Conservation (phyloP, 2,113 vertebrate genomes). For the Salminus brasiliensis region DNA sequence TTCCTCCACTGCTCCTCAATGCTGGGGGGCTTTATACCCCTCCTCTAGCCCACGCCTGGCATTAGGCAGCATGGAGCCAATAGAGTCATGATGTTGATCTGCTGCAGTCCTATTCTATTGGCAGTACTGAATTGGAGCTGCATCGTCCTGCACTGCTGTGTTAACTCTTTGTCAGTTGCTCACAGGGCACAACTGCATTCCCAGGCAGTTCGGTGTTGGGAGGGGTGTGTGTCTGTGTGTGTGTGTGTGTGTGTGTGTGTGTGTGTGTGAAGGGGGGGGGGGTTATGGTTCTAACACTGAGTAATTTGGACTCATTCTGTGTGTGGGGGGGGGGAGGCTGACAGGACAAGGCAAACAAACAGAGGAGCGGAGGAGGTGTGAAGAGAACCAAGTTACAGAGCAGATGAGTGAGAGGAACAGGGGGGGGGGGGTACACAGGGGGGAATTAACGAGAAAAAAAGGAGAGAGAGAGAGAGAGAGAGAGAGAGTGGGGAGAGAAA, state of each 20-base stretch:
- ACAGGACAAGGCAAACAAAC: conserved; percentile 83
- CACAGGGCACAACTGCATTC: neutral
- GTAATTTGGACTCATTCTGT: conserved; percentile 67
- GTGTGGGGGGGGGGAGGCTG: conserved; percentile 59
- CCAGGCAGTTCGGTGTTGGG: neutral
- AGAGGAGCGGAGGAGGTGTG: conserved; percentile 69
- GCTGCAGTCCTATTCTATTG: too few species aligned
- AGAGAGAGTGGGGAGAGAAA: too few species aligned
- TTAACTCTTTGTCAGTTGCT: neutral
- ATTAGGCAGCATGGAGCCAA: too few species aligned
- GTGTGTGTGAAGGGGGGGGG: conserved; percentile 59
- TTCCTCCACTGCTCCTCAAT: too few species aligned
- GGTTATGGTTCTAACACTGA: conserved; percentile 63
- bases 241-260: conserved; percentile 51
- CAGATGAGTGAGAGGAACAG: conserved; percentile 58
- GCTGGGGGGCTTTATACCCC: too few species aligned
- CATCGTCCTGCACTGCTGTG: neutral
- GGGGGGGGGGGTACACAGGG: neutral
- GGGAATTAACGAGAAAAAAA: neutral
- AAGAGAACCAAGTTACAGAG: conserved; percentile 72
- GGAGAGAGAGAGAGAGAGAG: conserved; percentile 22
- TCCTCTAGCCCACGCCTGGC: too few species aligned
- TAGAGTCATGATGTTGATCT: too few species aligned
- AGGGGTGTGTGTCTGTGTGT: too few species aligned
- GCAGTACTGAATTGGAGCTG: too few species aligned